phyloP scores from a whole-genome alignment of 64 coral and sea anemone species.

The Dendrophyllia cribrosa region DNA sequence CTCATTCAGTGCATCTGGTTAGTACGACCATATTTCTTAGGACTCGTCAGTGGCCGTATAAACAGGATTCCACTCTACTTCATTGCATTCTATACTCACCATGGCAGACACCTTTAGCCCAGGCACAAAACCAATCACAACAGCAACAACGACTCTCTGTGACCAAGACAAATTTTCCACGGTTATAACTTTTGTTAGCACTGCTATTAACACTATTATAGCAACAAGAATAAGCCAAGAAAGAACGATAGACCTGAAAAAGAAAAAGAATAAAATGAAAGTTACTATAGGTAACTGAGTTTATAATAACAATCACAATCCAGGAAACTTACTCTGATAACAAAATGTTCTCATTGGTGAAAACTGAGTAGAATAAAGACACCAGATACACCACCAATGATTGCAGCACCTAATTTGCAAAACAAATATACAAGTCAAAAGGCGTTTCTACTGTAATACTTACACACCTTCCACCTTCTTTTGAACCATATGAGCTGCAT shows the following conservation, averaged over 20 bases:
- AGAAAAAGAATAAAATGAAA: not conserved
- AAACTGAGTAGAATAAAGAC: constrained; percentile 8
- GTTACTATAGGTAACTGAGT: not conserved
- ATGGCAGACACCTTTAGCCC: constrained; percentile 37
- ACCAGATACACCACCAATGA: not conserved
- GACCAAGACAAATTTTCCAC: constrained; percentile 31
- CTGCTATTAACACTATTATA: constrained; percentile 15
- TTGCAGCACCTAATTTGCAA: constrained; percentile 5
- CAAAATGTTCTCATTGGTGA: not conserved
- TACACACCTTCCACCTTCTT: no score
- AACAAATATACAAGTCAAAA: not conserved
- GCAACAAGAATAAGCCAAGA: constrained; percentile 60
- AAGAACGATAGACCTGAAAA: constrained; percentile 26
- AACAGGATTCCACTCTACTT: no score
- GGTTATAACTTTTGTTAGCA: constrained; percentile 55
- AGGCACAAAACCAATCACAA: constrained; percentile 31
- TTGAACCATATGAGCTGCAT: no score
- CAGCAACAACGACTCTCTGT: constrained; percentile 5
- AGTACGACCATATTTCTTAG: no score
- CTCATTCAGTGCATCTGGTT: no score
- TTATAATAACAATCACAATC: not conserved
- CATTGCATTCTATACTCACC: constrained; percentile 16
- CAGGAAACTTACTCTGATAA: constrained; percentile 12
- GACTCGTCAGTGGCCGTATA: no score
- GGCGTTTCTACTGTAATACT: not conserved